These are phyloP conservation scores for Acomys russatus DNA, from an alignment of 2,797 vertebrate genomes.

Conservation along the genomic window DNA sequence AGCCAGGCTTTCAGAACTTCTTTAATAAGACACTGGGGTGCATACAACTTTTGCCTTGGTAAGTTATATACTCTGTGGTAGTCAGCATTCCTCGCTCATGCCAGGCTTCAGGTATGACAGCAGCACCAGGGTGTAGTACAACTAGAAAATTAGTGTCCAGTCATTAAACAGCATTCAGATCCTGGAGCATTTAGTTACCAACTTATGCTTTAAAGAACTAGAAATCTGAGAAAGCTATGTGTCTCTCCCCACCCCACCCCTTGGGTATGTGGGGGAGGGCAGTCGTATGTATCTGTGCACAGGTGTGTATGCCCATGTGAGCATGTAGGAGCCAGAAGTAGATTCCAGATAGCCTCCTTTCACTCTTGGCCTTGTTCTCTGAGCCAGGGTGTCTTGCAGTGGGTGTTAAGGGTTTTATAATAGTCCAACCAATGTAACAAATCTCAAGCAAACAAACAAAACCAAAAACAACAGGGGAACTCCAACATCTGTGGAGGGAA, in stretches of 20 bases:
- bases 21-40: background rate
- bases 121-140: background rate
- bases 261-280: background rate
- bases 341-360: no score
- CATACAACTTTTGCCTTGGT: background rate
- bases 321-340: background rate
- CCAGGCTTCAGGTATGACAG: background rate
- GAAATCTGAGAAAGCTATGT: background rate
- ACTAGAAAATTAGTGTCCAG: conserved; percentile 1
- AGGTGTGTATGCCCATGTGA: background rate
- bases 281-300: background rate
- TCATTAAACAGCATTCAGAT: conserved; percentile 22
- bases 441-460: background rate
- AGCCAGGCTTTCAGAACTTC: background rate
- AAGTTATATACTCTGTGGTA: background rate
- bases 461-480: background rate
- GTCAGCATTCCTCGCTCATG: background rate
- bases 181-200: conserved; percentile 12
- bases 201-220: background rate
- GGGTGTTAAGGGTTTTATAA: background rate
- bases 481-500: background rate
- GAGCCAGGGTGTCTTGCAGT: background rate
- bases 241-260: background rate
- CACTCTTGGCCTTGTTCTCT: background rate
- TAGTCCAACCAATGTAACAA: background rate